Base-by-base conservation (phyloP, 2,113 vertebrate species). In the Hippolais icterina region DNA sequence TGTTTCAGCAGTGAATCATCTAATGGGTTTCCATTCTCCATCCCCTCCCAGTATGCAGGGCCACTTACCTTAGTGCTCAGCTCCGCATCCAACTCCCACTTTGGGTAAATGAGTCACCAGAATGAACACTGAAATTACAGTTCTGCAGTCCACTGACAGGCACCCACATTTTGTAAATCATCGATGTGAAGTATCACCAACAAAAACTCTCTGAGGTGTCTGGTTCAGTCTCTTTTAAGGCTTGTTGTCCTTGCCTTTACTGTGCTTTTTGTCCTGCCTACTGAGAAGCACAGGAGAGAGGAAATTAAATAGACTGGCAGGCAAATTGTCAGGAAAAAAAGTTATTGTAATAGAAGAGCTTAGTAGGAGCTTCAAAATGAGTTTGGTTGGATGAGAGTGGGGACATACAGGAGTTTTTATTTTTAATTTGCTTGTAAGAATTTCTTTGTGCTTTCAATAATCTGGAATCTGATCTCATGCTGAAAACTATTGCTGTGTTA, bases 11-110 rank as follows among this genome's bases (percentile, higher is more conserved):
- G 44, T 94, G 93, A 96, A 91, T 96, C 95, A 96, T 93, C 83
- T 94, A 89, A 94, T 90, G 5, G 0, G 9, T 91, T 93, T 88
- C 68, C 50, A 53, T 90, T 94, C 86, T 86, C 71, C 46, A 25
- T 94, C 64, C 69, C 47, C 47, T 92, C 56, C 47, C 72, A n/a
- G 37, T 60, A 7, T 39, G 60, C 59, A 56, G 0, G 63, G 54
- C 90, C 79, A 66, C 85, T 96, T 91, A 90, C 90, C 93, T 95
- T 91, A 47, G 84, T 80, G 82, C 82, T 97, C 86, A 85, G 66
- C 93, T 88, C 95, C 95, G 82, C 90, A 90, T 83, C 81, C 81
- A 91, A 21, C 92, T 96, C 70, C 92, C 84, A 83, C 93, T 95
- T 77, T 0, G 59, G 68, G 60, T 94, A 76, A 87, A 88, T 94